phyloP scores from a whole-genome alignment of 2,888 invertebrate genomes.

The Amblyjoppa fuscipennis region DNA sequence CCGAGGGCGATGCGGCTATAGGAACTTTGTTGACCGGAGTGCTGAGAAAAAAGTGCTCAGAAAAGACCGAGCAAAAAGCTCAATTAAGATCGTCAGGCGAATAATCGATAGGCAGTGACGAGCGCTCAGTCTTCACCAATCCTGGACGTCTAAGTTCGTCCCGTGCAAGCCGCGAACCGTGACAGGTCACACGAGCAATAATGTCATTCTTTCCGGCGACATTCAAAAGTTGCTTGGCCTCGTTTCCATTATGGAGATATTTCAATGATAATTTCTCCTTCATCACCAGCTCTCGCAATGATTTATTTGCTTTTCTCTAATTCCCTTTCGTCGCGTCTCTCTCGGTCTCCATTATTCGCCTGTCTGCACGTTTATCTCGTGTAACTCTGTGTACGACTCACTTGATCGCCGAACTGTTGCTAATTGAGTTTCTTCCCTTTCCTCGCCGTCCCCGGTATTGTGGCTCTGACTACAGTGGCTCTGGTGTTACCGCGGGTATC shows the following conservation, averaged over 20 bases:
- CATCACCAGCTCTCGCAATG: conserved; percentile 10
- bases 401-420: conserved; percentile 69
- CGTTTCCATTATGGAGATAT: neutral
- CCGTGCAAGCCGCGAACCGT: no score
- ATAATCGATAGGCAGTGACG: no score
- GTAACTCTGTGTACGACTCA: conserved; percentile 58
- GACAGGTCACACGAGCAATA: no score
- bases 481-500: conserved; percentile 22
- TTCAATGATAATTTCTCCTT: neutral
- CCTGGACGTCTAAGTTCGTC: no score
- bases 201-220: no score
- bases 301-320: conserved; percentile 31
- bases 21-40: no score
- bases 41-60: no score
- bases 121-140: no score
- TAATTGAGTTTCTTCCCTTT: conserved; percentile 72
- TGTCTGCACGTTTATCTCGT: conserved; percentile 51
- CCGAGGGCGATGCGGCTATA: no score
- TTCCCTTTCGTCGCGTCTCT: conserved; percentile 12
- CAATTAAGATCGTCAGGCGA: no score
- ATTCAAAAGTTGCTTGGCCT: no score
- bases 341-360: conserved; percentile 1
- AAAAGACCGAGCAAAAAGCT: no score
- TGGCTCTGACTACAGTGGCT: conserved; percentile 23
- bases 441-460: conserved; percentile 42